Evolutionary conservation across 2,888 invertebrate species (phyloP), one percentile per base, ranked within the genome.

Genomic region (Aphidius colemani): DNA sequence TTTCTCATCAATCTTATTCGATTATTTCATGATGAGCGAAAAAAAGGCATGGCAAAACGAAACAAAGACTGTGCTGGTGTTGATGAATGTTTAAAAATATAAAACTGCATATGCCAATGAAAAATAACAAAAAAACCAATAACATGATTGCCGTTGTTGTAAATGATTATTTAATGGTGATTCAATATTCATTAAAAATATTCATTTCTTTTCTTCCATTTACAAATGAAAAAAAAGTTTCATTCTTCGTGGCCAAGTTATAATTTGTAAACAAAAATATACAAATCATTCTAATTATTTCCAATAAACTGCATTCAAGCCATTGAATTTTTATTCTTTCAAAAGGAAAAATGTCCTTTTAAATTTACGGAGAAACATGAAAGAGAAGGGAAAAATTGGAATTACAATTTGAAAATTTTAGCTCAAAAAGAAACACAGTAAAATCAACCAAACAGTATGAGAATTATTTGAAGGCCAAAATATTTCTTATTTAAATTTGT

Each of bases 1-100:
- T 77, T 72, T 76, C 80, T 81, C 81, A 82, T 82, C 81, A 80
- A 82, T 82, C 81, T 82, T 82, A 78, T 82, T 82, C 81, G 81
- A 82, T 82, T 81, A 82, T 82, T 82, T 74, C 79, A 74, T 78
- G 81, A 81, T 80, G 81, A 78, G 74, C 74, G 77, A 75, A 75
- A 75, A 78, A 75, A 74, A 75, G 67, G 69, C 64, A 66, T 43
- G 63, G 68, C 65, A 46, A 70, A 68, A 69, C 66, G 63, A 70
- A 69, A 70, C 69, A 70, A 70, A 69, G 67, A 68, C 65, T 49
- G 55, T 43, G 58, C 55, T 58, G 63, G 55, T 43, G 58, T 55
- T 58, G 63, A 65, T 64, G 65, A 62, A 43, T 53, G 10, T 49
- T 55, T 48, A 59, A 49, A 50, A 45, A 30, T 30, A 30, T 30